phyloP scores from a whole-genome alignment of 1,140 invertebrate species.

The Papilio glaucus region DNA sequence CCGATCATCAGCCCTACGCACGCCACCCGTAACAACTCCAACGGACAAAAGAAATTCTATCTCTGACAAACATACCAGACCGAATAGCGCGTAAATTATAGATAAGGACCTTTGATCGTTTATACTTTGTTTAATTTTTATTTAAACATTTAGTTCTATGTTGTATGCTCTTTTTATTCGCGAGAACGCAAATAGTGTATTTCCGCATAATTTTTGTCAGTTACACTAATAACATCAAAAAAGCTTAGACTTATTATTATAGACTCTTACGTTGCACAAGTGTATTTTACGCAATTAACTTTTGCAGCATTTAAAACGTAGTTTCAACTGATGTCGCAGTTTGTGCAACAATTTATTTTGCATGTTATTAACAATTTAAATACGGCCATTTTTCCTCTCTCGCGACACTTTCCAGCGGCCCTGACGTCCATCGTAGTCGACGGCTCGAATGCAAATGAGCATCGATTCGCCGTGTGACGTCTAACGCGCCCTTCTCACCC shows the following conservation, averaged over 20 bases:
- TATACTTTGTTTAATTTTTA: background rate
- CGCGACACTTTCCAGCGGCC: constrained; percentile 77
- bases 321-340: constrained; percentile 64
- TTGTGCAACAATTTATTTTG: constrained; percentile 78
- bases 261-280: too few species aligned
- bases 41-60: constrained; percentile 59
- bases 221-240: background rate
- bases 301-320: constrained; percentile 65
- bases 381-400: constrained; percentile 68
- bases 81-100: constrained; percentile 7
- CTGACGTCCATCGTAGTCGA: constrained; percentile 71
- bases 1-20: constrained; percentile 70
- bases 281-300: constrained; percentile 63
- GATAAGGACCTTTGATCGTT: background rate
- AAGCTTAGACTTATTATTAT: background rate
- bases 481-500: constrained; percentile 76
- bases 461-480: constrained; percentile 77
- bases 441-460: constrained; percentile 78
- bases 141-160: background rate
- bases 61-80: background rate
- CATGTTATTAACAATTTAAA: constrained; percentile 79
- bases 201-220: background rate
- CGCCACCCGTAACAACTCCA: constrained; percentile 53
- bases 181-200: too few species aligned
- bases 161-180: too few species aligned